These are phyloP conservation scores for Stegodyphus dumicola DNA, from an alignment of 1,140 invertebrate genomes.

Conservation along the genomic window DNA sequence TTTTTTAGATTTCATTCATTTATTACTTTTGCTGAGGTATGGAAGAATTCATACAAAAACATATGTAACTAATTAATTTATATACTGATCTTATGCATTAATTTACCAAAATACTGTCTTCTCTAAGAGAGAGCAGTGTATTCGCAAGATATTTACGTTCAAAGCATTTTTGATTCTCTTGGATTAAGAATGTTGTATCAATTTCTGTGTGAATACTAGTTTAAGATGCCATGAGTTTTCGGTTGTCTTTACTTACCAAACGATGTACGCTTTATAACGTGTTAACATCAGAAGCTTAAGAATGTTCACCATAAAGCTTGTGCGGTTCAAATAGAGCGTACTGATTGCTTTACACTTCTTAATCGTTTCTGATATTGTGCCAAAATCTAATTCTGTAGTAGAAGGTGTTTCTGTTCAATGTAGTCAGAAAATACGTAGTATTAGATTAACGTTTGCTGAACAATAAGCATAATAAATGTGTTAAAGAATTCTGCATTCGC, in stretches of 20 bases:
- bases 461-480: slow-evolving; percentile 12
- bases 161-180: not conserved
- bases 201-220: not conserved
- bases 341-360: not conserved
- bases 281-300: too few relatives aligned
- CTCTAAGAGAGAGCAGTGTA: not conserved
- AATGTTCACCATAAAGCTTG: too few relatives aligned
- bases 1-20: slow-evolving; percentile 94
- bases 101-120: not conserved
- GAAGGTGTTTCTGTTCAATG: slow-evolving; percentile 11
- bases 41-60: slow-evolving; percentile 95
- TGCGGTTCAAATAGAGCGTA: too few relatives aligned
- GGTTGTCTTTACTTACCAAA: not conserved
- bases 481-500: slow-evolving; percentile 9
- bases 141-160: not conserved
- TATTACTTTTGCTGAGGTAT: slow-evolving; percentile 96
- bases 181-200: not conserved
- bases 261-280: too few relatives aligned
- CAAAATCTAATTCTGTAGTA: slow-evolving; percentile 29
- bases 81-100: not conserved
- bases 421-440: slow-evolving; percentile 37
- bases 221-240: not conserved
- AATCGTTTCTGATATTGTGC: slow-evolving; percentile 26
- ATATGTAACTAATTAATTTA: slow-evolving; percentile 38
- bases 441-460: slow-evolving; percentile 16